Evolutionary conservation across 2,888 invertebrate species (phyloP).

Genomic region (Morpho helenor): DNA sequence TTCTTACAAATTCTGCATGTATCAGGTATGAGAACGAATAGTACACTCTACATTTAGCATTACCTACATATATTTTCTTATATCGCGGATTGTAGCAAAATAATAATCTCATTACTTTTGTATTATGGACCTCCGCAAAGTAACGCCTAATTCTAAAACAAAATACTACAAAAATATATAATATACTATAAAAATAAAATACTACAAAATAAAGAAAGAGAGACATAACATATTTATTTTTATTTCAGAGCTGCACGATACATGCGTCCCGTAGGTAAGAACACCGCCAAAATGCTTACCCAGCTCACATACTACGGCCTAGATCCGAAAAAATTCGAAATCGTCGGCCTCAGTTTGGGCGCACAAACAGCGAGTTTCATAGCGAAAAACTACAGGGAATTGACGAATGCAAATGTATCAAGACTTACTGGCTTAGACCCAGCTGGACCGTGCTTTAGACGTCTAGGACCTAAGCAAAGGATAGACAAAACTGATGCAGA

Average conservation of each 20-base stretch:
- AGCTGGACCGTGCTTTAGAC: constrained; percentile 59
- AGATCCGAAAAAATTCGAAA: constrained; percentile 48
- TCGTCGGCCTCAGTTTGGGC: constrained; percentile 56
- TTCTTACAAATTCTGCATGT: too few species aligned
- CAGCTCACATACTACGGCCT: constrained; percentile 45
- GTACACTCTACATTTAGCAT: too few species aligned
- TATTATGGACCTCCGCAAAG: too few species aligned
- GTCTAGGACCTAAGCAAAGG: constrained; percentile 46
- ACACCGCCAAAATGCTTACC: constrained; percentile 50
- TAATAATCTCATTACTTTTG: too few species aligned
- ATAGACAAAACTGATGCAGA: constrained; percentile 55
- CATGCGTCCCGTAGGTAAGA: constrained; percentile 45
- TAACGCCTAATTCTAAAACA: too few species aligned
- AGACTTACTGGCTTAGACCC: constrained; percentile 53
- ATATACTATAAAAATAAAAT: too few species aligned
- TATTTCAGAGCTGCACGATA: constrained; percentile 43
- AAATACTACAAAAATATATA: too few species aligned
- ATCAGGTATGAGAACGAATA: too few species aligned
- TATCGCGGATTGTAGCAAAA: too few species aligned
- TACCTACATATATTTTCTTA: too few species aligned
- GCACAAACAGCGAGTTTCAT: constrained; percentile 55
- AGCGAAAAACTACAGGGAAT: constrained; percentile 45
- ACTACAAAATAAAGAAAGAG: too few species aligned
- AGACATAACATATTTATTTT: too few species aligned
- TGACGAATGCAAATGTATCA: constrained; percentile 49